Evolutionary conservation across 2,888 invertebrate genomes (phyloP).

Genomic region (Unio delphinus): DNA sequence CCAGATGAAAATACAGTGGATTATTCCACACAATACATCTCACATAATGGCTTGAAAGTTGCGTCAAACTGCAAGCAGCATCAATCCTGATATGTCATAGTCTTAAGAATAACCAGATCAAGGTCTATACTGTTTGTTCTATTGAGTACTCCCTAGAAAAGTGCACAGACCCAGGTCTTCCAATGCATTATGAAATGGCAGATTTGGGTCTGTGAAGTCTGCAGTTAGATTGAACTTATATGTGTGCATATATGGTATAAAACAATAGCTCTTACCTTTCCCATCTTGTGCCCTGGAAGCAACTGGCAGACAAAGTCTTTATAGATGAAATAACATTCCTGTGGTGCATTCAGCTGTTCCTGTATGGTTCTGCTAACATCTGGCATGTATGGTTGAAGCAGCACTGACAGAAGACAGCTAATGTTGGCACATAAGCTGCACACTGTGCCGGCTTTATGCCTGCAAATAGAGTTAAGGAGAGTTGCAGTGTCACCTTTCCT

Average conservation of each 20-base stretch:
- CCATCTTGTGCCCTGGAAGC: constrained; percentile 86
- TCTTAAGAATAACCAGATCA: neutral
- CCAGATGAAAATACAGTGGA: too few species aligned
- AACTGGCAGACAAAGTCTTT: constrained; percentile 75
- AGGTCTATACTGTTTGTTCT: neutral
- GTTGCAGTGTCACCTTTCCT: too few species aligned
- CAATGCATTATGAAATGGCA: too few species aligned
- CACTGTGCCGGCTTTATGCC: constrained; percentile 81
- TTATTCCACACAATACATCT: too few species aligned
- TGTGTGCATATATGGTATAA: neutral
- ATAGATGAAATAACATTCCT: constrained; percentile 68
- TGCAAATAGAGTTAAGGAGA: neutral
- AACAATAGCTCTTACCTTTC: constrained; percentile 74
- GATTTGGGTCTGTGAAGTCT: too few species aligned
- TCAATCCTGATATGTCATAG: too few species aligned
- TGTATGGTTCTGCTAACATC: constrained; percentile 80
- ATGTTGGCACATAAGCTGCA: constrained; percentile 88
- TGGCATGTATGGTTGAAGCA: constrained; percentile 95
- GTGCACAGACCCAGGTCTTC: neutral
- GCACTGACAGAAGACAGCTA: constrained; percentile 83
- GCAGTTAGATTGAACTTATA: too few species aligned
- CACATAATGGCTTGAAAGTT: too few species aligned
- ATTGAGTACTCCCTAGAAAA: neutral
- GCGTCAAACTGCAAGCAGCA: too few species aligned
- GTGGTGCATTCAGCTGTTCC: constrained; percentile 80